A percentile compares a stretch with the other conserved stretches of the same genome.
Conservation (phyloP, 2,888 invertebrate species). For the Poecilus cupreus region DNA sequence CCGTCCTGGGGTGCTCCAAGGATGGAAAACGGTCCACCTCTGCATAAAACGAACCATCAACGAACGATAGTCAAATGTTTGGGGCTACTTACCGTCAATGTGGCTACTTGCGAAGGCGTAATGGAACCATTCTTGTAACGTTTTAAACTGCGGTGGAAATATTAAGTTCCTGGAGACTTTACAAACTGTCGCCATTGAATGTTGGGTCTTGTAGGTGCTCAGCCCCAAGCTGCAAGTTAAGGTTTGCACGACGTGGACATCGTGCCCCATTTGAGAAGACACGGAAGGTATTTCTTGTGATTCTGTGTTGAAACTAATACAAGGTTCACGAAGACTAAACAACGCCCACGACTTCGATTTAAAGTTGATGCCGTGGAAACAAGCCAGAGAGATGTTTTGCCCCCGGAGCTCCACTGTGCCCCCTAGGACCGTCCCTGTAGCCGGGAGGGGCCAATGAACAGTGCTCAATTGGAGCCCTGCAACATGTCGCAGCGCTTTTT, state of each 20-base stretch:
- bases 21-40: conserved; percentile 94
- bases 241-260: conserved; percentile 91
- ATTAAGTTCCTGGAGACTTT: conserved; percentile 92
- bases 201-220: conserved; percentile 81
- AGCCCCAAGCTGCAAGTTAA: conserved; percentile 92
- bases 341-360: conserved; percentile 97
- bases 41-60: conserved; percentile 68
- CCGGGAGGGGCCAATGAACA: conserved; percentile 80
- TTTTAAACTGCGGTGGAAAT: conserved; percentile 96
- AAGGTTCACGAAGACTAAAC: conserved; percentile 94
- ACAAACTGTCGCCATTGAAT: conserved; percentile 96
- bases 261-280: conserved; percentile 68
- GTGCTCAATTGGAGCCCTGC: conserved; percentile 87
- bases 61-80: conserved; percentile 60
- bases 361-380: conserved; percentile 98
- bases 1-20: conserved; percentile 84
- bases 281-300: conserved; percentile 89
- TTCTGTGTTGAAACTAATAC: conserved; percentile 94
- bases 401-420: conserved; percentile 93
- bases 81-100: conserved; percentile 84
- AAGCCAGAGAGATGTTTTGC: conserved; percentile 94
- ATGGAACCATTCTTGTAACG: conserved; percentile 96
- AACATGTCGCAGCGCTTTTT: conserved; percentile 87
- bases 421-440: conserved; percentile 87
- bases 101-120: conserved; percentile 97